Conservation (phyloP, 2,113 vertebrate genomes). For the Stercorarius parasiticus region DNA sequence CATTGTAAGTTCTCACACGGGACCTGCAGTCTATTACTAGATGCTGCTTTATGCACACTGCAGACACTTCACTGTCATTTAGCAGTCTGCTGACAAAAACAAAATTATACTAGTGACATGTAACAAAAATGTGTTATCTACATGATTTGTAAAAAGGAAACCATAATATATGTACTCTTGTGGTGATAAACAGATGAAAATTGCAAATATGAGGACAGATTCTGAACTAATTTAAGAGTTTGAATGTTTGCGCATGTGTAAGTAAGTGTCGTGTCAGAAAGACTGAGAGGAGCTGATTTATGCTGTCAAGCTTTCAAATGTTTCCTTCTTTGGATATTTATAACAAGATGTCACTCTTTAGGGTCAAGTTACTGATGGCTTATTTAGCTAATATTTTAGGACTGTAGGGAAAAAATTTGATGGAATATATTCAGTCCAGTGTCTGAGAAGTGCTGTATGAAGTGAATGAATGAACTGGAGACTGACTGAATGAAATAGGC, state of each 20-base stretch:
- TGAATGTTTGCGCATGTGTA: not conserved
- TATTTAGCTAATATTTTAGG: constrained; percentile 27
- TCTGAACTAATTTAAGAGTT: not conserved
- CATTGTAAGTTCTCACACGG: constrained; percentile 24
- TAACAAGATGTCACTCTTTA: not conserved
- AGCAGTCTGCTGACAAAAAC: constrained; percentile 48
- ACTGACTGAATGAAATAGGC: not conserved
- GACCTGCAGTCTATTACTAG: constrained; percentile 35
- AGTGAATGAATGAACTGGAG: not conserved
- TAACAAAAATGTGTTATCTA: constrained; percentile 45
- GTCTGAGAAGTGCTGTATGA: not conserved
- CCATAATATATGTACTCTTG: not conserved
- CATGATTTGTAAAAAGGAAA: constrained; percentile 37
- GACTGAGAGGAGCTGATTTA: not conserved
- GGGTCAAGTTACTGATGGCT: not conserved
- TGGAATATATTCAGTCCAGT: not conserved
- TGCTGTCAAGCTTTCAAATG: not conserved
- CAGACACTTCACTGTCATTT: constrained; percentile 41
- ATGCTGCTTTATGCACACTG: not conserved
- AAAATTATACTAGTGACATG: constrained; percentile 41
- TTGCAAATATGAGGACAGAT: not conserved
- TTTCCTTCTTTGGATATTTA: constrained; percentile 17
- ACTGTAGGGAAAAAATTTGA: not conserved
- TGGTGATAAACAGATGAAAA: constrained; percentile 13
- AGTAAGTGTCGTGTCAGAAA: not conserved